A percentile compares a stretch with the other conserved stretches of the same genome.
phyloP scores from a whole-genome alignment of 37 sponge, comb jelly and placozoan species.

The Ephydatia muelleri region DNA sequence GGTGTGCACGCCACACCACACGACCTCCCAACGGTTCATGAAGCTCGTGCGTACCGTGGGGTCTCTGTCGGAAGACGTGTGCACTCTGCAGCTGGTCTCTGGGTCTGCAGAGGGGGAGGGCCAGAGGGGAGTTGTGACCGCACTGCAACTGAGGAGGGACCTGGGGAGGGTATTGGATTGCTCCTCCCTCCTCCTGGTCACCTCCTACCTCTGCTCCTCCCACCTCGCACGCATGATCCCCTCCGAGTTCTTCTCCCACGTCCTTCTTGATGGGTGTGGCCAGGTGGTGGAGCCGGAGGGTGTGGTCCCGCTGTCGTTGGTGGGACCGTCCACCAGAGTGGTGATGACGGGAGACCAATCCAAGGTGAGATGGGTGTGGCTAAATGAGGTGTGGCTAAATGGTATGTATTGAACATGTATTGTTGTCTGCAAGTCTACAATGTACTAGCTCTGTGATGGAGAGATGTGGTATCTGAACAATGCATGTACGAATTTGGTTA shows the following conservation, averaged over 20 bases:
- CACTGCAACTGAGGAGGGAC: not conserved
- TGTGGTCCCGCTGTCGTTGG: constrained; percentile 46
- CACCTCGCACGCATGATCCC: not conserved
- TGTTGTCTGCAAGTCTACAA: no score
- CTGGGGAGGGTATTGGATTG: not conserved
- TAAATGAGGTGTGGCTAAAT: no score
- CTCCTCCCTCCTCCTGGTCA: not conserved
- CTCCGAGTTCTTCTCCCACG: constrained; percentile 58
- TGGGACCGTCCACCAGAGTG: constrained; percentile 37
- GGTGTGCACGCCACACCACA: constrained; percentile 45
- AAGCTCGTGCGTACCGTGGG: not conserved
- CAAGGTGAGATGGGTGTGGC: constrained; percentile 32
- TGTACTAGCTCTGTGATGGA: no score
- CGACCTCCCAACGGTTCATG: constrained; percentile 48
- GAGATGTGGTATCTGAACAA: no score
- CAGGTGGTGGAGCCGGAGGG: constrained; percentile 65
- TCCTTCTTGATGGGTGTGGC: constrained; percentile 59
- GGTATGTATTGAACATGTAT: no score
- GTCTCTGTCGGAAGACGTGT: not conserved
- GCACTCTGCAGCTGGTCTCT: not conserved
- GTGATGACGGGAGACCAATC: constrained; percentile 58
- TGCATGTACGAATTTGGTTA: no score
- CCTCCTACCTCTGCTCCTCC: not conserved
- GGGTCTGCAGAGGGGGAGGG: not conserved
- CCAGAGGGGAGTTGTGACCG: not conserved